phyloP scores from a whole-genome alignment of 2,113 vertebrate genomes.

The Telmatochromis bifrenatus region DNA sequence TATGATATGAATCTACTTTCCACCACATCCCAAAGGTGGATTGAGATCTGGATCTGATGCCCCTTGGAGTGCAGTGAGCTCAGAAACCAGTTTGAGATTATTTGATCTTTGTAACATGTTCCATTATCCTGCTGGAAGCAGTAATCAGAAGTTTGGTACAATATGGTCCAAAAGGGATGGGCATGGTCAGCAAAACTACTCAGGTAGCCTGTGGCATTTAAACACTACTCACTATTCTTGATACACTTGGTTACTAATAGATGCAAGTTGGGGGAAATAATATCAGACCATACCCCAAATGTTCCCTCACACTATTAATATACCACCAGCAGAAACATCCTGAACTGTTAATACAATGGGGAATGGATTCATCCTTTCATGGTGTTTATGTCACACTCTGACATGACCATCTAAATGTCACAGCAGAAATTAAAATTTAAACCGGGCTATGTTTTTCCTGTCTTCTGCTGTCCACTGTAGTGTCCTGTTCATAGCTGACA shows the following conservation, averaged over 20 bases:
- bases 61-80: neutral
- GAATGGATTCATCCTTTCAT: neutral
- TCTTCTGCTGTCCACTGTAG: neutral
- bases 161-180: neutral
- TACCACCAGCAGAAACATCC: neutral
- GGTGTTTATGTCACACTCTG: neutral
- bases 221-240: neutral
- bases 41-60: neutral
- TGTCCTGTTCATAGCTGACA: neutral
- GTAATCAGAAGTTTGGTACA: neutral
- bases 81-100: neutral
- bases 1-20: neutral
- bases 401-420: neutral
- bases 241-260: neutral
- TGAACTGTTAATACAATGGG: neutral
- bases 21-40: neutral
- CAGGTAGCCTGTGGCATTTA: neutral
- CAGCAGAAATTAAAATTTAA: neutral
- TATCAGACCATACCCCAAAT: neutral
- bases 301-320: neutral
- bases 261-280: neutral
- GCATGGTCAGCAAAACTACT: neutral
- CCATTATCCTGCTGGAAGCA: neutral
- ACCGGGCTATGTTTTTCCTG: neutral
- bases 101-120: neutral